Conservation (phyloP, 1,140 invertebrate species). For the Saccostrea cuccullata region DNA sequence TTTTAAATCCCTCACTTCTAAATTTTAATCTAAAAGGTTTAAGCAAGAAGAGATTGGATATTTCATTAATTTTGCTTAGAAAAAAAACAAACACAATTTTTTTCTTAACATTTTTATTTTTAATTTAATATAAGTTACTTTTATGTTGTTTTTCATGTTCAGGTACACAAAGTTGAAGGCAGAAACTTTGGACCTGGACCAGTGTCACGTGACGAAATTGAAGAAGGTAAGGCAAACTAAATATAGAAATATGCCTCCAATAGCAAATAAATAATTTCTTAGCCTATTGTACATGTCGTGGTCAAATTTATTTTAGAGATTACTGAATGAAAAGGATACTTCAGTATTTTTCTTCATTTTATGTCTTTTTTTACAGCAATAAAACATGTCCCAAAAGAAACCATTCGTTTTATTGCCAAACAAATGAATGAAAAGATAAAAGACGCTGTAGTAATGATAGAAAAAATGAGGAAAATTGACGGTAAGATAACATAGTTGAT, state of each 20-base stretch:
- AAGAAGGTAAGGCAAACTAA: background rate
- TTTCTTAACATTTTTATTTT: too few relatives aligned
- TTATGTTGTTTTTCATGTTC: background rate
- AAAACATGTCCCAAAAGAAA: background rate
- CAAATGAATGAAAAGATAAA: conserved; percentile 20
- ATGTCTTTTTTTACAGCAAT: background rate
- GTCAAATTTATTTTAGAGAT: too few relatives aligned
- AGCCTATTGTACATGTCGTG: too few relatives aligned
- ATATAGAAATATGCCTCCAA: too few relatives aligned
- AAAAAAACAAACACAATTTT: too few relatives aligned
- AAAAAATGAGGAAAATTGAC: background rate
- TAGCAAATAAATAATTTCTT: too few relatives aligned
- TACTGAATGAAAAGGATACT: too few relatives aligned
- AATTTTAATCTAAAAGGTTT: too few relatives aligned
- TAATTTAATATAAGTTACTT: too few relatives aligned
- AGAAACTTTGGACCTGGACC: background rate
- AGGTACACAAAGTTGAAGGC: background rate
- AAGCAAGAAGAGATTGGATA: too few relatives aligned
- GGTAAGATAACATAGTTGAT: background rate
- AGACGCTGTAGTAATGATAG: background rate
- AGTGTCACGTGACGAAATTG: background rate
- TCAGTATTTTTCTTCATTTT: background rate
- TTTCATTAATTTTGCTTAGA: too few relatives aligned
- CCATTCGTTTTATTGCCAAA: background rate
- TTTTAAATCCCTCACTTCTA: too few relatives aligned